Evolutionary conservation across 2,888 invertebrate species (phyloP).

Genomic region (Polyommatus icarus): DNA sequence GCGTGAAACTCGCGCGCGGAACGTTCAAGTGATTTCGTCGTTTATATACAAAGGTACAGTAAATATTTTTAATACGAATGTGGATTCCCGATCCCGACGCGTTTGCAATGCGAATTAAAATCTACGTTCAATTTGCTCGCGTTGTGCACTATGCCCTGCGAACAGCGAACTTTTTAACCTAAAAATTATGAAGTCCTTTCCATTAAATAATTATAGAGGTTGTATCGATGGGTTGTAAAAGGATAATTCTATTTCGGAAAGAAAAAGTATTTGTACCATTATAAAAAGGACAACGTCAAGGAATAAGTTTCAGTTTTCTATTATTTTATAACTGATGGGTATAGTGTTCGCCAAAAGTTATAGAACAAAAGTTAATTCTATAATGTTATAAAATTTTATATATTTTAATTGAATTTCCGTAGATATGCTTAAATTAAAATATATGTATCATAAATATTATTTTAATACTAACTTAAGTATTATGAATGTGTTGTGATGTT

Average conservation of each 20-base stretch:
- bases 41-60: slow-evolving; percentile 46
- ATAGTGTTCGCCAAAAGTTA: not conserved
- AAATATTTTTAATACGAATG: slow-evolving; percentile 35
- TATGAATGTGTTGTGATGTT: not conserved
- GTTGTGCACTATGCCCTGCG: slow-evolving; percentile 40
- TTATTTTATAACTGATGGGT: not conserved
- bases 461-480: not conserved
- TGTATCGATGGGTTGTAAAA: not conserved
- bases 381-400: not conserved
- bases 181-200: not conserved
- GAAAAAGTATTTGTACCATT: not conserved
- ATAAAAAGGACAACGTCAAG: not conserved
- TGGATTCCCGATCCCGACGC: slow-evolving; percentile 35
- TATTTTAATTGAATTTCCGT: not conserved
- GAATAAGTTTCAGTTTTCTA: not conserved
- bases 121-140: slow-evolving; percentile 43
- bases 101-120: slow-evolving; percentile 49
- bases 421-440: not conserved
- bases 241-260: not conserved
- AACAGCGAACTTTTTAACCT: slow-evolving; percentile 43
- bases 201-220: slow-evolving; percentile 1
- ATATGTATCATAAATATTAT: not conserved
- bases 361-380: not conserved
- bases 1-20: slow-evolving; percentile 50
- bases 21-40: slow-evolving; percentile 44